Percentiles rank a stretch among this genome's conserved stretches.
phyloP scores from a whole-genome alignment of 2,113 vertebrate species.

The Podilymbus podiceps region DNA sequence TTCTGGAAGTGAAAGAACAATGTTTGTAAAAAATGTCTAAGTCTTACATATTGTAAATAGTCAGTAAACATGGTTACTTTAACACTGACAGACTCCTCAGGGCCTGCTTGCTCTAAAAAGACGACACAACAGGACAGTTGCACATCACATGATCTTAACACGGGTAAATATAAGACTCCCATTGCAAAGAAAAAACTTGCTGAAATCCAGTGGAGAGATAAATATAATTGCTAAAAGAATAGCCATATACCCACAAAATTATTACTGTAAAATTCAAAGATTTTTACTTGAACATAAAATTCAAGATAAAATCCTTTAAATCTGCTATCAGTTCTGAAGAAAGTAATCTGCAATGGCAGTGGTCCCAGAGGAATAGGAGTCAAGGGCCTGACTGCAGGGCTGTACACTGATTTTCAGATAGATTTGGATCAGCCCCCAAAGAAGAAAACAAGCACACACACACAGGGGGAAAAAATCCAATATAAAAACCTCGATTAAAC shows the following conservation, averaged over 20 bases:
- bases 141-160: neutral
- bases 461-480: accelerated
- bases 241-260: accelerated
- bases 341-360: neutral
- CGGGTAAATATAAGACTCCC: neutral
- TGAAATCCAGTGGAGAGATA: neutral
- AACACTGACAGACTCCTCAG: neutral
- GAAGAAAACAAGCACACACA: neutral
- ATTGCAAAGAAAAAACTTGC: neutral
- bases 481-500: neutral
- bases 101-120: neutral
- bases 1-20: neutral
- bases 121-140: neutral
- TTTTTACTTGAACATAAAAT: neutral
- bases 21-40: neutral
- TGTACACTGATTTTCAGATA: neutral
- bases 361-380: neutral
- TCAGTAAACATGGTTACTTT: neutral
- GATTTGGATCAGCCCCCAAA: neutral
- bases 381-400: neutral
- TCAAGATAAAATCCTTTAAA: neutral
- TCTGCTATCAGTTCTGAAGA: neutral
- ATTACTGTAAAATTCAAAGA: neutral
- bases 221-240: neutral
- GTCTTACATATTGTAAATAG: neutral